phyloP scores from a whole-genome alignment of 2,797 vertebrate species.

The Vultur gryphus region DNA sequence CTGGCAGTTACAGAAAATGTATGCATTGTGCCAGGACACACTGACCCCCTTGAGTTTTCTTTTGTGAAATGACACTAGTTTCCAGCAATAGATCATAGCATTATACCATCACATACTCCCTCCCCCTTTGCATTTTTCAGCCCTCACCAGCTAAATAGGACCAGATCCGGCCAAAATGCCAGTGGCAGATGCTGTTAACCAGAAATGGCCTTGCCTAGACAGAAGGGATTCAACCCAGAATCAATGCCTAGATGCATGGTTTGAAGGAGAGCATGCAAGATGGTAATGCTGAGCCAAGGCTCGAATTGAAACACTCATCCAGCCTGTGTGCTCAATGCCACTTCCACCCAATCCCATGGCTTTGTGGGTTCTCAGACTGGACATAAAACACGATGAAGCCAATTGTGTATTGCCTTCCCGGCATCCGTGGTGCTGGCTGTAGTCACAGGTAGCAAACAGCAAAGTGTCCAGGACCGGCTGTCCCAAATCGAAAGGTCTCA shows the following conservation, averaged over 20 bases:
- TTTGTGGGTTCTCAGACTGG: neutral
- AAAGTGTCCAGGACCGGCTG: too few relatives aligned
- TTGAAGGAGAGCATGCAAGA: neutral
- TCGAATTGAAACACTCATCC: fast-evolving
- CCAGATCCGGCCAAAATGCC: neutral
- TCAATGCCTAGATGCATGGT: fast-evolving
- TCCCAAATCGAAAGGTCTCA: neutral
- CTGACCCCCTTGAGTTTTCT: neutral
- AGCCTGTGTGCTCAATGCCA: fast-evolving
- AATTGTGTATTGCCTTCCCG: fast-evolving
- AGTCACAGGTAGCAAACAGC: neutral
- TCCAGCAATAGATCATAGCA: neutral
- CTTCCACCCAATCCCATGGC: neutral
- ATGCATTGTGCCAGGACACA: neutral
- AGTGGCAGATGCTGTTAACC: neutral
- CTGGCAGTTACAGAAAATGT: neutral
- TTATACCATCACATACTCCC: neutral
- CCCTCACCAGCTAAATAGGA: neutral
- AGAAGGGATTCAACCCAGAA: neutral
- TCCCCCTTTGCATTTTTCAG: neutral
- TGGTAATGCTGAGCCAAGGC: neutral
- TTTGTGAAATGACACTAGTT: neutral
- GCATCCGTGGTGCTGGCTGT: neutral
- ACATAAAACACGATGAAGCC: neutral
- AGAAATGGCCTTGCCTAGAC: neutral